These are phyloP conservation scores for Neelides sp. DNA, from an alignment of 1,140 invertebrate genomes.

Conservation along the genomic window DNA sequence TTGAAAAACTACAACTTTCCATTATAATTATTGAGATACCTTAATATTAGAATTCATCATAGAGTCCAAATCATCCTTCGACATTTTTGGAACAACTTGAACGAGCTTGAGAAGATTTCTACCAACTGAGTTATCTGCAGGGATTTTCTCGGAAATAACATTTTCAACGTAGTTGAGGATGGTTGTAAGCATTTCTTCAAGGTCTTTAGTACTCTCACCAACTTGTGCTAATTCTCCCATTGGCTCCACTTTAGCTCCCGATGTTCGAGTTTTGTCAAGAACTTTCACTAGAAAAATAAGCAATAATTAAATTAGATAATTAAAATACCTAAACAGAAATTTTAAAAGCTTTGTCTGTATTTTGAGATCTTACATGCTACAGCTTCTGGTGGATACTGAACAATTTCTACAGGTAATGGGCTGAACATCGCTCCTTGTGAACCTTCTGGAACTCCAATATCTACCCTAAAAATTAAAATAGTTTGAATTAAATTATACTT, in stretches of 20 bases:
- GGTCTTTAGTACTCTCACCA: conserved; percentile 60
- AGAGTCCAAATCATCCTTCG: conserved; percentile 75
- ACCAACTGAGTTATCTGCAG: conserved; percentile 68
- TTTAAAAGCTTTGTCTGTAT: conserved; percentile 32
- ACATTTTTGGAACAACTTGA: conserved; percentile 72
- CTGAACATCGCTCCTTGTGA: conserved; percentile 95
- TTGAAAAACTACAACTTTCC: too few species aligned
- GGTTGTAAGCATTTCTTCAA: conserved; percentile 61
- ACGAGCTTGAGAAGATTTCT: conserved; percentile 75
- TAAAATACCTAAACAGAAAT: conserved; percentile 1
- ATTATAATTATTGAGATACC: too few species aligned
- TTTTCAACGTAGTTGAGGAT: conserved; percentile 81
- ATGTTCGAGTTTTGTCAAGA: conserved; percentile 40
- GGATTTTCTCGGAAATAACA: conserved; percentile 55
- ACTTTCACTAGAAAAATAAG: conserved; percentile 44
- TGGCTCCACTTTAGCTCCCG: conserved; percentile 50
- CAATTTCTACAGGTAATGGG: conserved; percentile 69
- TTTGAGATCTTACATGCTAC: conserved; percentile 40
- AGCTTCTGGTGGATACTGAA: conserved; percentile 78
- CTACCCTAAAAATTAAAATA: conserved; percentile 42
- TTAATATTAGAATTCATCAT: conserved; percentile 95
- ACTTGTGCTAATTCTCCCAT: conserved; percentile 75
- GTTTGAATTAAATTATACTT: too few species aligned
- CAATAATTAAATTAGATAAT: not conserved
- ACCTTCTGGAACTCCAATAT: conserved; percentile 71